Evolutionary conservation across 2,113 vertebrate species (phyloP).

Genomic region (Delphinus delphis): DNA sequence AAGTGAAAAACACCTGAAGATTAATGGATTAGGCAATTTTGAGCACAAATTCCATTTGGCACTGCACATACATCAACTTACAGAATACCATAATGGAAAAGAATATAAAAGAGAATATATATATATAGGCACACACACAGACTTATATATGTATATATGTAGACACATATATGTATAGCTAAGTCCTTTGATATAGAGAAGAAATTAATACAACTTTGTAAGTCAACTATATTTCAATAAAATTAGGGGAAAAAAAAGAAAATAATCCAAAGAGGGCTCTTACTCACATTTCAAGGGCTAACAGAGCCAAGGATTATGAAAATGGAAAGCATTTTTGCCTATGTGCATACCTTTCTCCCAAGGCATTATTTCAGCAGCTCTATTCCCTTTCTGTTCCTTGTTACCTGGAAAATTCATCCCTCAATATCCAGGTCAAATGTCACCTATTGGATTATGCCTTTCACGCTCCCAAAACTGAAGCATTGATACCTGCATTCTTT

Average conservation of each 20-base stretch:
- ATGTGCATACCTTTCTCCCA: neutral
- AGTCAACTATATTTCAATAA: neutral
- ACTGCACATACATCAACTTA: constrained; percentile 41
- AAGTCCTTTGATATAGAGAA: neutral
- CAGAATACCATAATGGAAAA: neutral
- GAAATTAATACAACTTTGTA: neutral
- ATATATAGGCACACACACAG: too few species aligned
- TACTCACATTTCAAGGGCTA: neutral
- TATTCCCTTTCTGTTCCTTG: neutral
- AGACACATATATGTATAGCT: neutral
- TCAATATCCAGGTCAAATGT: neutral
- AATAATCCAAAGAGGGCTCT: neutral
- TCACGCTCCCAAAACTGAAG: neutral
- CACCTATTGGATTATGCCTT: neutral
- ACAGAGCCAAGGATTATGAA: neutral
- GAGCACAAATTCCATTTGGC: constrained; percentile 40
- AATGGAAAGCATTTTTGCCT: neutral
- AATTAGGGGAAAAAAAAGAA: neutral
- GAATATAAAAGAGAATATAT: neutral
- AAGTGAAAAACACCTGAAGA: constrained; percentile 60
- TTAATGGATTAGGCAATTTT: constrained; percentile 38
- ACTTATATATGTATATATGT: neutral
- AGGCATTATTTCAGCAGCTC: neutral
- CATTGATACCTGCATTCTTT: neutral
- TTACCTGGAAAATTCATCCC: neutral